These are phyloP conservation scores for Polia nebulosa DNA, from an alignment of 2,888 invertebrate species.

Conservation along the genomic window DNA sequence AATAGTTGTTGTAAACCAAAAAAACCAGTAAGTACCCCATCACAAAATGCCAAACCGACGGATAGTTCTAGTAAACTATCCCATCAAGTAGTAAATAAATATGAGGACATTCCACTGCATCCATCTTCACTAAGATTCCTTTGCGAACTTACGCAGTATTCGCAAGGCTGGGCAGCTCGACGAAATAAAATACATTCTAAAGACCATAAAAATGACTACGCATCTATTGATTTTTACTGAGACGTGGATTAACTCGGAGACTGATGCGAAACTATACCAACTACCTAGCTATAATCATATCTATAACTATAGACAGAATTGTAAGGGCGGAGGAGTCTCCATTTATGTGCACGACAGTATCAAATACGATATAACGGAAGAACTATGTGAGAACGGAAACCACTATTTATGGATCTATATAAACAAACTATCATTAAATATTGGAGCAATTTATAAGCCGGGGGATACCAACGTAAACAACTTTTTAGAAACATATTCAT, in stretches of 20 bases:
- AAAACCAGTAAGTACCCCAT: not conserved
- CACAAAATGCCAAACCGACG: too few relatives aligned
- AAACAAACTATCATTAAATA: slow-evolving; percentile 1
- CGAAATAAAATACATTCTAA: too few relatives aligned
- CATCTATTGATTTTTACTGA: slow-evolving; percentile 24
- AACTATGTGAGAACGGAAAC: slow-evolving; percentile 1
- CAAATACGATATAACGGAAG: too few relatives aligned
- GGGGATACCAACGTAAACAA: not conserved
- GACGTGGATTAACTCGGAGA: slow-evolving; percentile 21
- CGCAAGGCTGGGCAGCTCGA: too few relatives aligned
- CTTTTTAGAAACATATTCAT: not conserved
- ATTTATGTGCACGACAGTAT: not conserved
- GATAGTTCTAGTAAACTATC: too few relatives aligned
- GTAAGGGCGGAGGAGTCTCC: slow-evolving; percentile 23
- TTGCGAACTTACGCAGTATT: too few relatives aligned
- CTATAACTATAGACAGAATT: slow-evolving; percentile 14
- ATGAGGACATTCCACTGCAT: too few relatives aligned
- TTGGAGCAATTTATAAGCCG: not conserved
- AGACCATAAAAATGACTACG: not conserved
- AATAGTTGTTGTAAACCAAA: not conserved
- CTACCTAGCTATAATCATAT: slow-evolving; percentile 1
- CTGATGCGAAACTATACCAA: slow-evolving; percentile 16
- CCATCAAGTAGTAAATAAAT: too few relatives aligned
- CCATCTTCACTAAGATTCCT: too few relatives aligned
- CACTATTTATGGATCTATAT: not conserved